These are phyloP conservation scores for Cecropterus lyciades DNA, from an alignment of 1,140 invertebrate species.

Conservation along the genomic window DNA sequence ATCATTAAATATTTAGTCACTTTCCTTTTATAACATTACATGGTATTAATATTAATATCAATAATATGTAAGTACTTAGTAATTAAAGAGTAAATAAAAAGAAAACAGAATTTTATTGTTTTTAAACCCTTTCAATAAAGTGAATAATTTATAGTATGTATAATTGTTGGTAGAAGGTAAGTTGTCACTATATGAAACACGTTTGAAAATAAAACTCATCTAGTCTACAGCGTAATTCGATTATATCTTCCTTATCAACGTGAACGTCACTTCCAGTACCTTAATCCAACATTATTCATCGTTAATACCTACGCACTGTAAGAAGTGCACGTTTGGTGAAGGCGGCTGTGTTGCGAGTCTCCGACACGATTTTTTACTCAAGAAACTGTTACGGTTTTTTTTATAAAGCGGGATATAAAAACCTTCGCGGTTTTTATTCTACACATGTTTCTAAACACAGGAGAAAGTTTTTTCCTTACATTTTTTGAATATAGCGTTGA, in stretches of 20 bases:
- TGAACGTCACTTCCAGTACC: slow-evolving; percentile 9
- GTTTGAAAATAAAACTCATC: neutral
- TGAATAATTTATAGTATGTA: too few relatives aligned
- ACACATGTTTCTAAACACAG: slow-evolving; percentile 51
- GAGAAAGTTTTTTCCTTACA: slow-evolving; percentile 49
- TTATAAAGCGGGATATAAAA: slow-evolving; percentile 65
- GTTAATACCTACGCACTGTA: slow-evolving; percentile 13
- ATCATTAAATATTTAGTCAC: too few relatives aligned
- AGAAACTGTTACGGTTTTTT: slow-evolving; percentile 39
- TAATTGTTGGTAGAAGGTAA: neutral
- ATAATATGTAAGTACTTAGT: too few relatives aligned
- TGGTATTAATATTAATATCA: too few relatives aligned
- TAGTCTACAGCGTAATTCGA: neutral
- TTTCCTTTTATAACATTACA: too few relatives aligned
- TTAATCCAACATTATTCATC: slow-evolving; percentile 1
- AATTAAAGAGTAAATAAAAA: too few relatives aligned
- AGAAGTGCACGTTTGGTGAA: slow-evolving; percentile 25
- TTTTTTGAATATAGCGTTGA: slow-evolving; percentile 4
- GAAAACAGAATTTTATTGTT: too few relatives aligned
- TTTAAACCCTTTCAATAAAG: too few relatives aligned
- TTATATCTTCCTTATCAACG: neutral
- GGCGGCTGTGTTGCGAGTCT: slow-evolving; percentile 20
- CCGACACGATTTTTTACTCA: slow-evolving; percentile 58
- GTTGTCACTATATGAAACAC: neutral
- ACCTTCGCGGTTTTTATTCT: slow-evolving; percentile 64